Conservation (phyloP, 2,797 vertebrate species). For the Paratrypauchen microcephalus region DNA sequence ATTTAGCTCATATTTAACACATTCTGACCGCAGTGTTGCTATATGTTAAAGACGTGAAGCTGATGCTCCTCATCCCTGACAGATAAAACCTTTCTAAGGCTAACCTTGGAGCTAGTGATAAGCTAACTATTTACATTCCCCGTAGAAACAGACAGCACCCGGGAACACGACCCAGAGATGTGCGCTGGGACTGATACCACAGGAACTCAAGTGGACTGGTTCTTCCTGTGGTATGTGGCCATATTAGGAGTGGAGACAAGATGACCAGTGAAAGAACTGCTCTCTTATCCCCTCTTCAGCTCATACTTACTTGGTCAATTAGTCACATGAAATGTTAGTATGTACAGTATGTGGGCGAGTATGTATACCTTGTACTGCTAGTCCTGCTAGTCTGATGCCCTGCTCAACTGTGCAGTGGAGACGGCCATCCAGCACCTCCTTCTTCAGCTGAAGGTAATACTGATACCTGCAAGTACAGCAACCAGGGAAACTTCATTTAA, state of each 20-base stretch:
- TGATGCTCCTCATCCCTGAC: conserved; percentile 45
- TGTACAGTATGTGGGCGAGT: conserved; percentile 9
- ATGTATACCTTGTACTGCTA: conserved; percentile 90
- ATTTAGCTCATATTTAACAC: conserved; percentile 15
- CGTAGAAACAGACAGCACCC: conserved; percentile 63
- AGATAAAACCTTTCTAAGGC: conserved; percentile 67
- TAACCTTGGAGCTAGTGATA: conserved; percentile 69
- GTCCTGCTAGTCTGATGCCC: conserved; percentile 88
- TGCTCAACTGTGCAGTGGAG: conserved; percentile 87
- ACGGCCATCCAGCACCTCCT: conserved; percentile 90
- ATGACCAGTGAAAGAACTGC: conserved; percentile 70
- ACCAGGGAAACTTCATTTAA: background rate
- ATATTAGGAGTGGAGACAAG: conserved; percentile 75
- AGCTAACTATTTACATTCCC: conserved; percentile 76
- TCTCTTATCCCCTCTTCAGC: conserved; percentile 40
- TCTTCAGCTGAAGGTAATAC: conserved; percentile 98
- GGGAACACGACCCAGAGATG: conserved; percentile 51
- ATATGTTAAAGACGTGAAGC: conserved; percentile 22
- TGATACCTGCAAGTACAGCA: conserved; percentile 82
- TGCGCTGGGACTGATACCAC: conserved; percentile 66
- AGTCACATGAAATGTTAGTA: conserved; percentile 43
- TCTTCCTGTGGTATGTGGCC: conserved; percentile 71
- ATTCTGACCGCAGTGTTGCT: conserved; percentile 12
- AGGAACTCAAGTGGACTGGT: conserved; percentile 71
- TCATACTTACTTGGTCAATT: conserved; percentile 41